Evolutionary conservation across 2,113 vertebrate species (phyloP).

Genomic region (Lanius ludovicianus): DNA sequence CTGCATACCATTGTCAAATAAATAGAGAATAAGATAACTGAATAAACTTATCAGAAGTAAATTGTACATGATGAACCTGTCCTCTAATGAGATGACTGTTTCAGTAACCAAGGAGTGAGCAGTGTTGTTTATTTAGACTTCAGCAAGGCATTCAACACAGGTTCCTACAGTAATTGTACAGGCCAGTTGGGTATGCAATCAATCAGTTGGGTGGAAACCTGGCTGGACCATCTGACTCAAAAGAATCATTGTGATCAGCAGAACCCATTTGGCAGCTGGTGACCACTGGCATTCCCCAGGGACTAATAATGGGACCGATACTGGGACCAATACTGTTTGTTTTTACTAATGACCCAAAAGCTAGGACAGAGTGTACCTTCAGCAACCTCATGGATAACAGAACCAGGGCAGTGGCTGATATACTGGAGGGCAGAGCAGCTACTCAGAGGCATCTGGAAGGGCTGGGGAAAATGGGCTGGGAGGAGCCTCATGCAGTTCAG

Average conservation of each 20-base stretch:
- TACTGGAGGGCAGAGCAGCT: not conserved
- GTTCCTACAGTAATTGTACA: not conserved
- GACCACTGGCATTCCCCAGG: not conserved
- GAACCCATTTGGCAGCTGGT: not conserved
- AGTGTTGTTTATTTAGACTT: not conserved
- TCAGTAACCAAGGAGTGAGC: not conserved
- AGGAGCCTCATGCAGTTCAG: not conserved
- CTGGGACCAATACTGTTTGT: not conserved
- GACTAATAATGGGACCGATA: not conserved
- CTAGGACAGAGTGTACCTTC: not conserved
- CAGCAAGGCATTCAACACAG: not conserved
- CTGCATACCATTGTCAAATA: not conserved
- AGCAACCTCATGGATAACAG: not conserved
- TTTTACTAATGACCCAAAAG: not conserved
- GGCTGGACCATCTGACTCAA: not conserved
- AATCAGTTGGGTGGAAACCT: not conserved
- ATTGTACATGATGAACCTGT: not conserved
- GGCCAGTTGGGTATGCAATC: not conserved
- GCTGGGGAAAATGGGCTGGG: not conserved
- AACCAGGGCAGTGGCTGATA: rapidly evolving
- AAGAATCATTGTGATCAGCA: not conserved
- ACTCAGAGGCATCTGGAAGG: not conserved
- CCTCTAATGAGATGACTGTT: not conserved
- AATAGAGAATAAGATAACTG: not conserved
- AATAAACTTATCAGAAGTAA: not conserved